These are phyloP conservation scores for Hozukius guyotensis DNA, from an alignment of 2,797 vertebrate species.

Conservation along the genomic window DNA sequence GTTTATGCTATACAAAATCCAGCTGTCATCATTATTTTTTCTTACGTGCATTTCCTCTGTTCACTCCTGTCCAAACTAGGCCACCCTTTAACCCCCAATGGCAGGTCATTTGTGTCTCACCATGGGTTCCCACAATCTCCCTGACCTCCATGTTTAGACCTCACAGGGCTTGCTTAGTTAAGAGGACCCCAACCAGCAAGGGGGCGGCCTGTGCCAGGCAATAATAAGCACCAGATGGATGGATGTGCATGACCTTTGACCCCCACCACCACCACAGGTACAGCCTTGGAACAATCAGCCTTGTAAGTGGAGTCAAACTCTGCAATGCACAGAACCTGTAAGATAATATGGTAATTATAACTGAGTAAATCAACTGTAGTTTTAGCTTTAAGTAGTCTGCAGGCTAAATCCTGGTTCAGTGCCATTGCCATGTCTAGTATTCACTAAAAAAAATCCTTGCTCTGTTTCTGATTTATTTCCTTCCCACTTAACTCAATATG, in stretches of 20 bases:
- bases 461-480: constrained; percentile 15
- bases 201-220: constrained; percentile 22
- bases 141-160: constrained; percentile 52
- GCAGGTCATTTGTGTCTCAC: constrained; percentile 37
- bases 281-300: constrained; percentile 15
- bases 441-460: not conserved
- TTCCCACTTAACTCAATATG: not conserved
- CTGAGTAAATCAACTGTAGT: not conserved
- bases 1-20: constrained; percentile 10
- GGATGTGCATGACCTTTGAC: constrained; percentile 45
- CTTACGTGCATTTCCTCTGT: not conserved
- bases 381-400: not conserved
- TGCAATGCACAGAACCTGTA: not conserved
- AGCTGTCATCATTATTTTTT: not conserved
- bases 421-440: not conserved
- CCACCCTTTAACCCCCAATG: constrained; percentile 31
- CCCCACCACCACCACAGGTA: constrained; percentile 1
- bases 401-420: not conserved
- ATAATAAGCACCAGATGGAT: constrained; percentile 63
- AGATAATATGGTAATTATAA: not conserved
- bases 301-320: constrained; percentile 14
- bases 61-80: not conserved
- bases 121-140: constrained; percentile 53
- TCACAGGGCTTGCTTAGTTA: constrained; percentile 60
- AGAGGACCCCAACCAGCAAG: constrained; percentile 36